Evolutionary conservation across 2,888 invertebrate genomes (phyloP).

Genomic region (Leptodirus hochenwartii): DNA sequence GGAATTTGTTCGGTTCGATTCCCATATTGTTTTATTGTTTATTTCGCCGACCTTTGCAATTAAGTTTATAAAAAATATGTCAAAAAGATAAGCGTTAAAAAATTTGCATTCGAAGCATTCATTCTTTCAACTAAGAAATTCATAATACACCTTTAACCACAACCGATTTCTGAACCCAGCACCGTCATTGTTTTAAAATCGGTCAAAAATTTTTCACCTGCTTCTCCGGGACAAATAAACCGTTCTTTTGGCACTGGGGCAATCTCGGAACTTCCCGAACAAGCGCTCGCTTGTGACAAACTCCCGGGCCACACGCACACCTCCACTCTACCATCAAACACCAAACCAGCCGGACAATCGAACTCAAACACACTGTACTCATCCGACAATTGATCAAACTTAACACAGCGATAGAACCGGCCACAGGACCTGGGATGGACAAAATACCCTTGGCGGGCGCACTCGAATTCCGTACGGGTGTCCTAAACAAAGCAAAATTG

Average conservation of each 20-base stretch:
- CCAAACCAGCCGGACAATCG: slow-evolving; percentile 59
- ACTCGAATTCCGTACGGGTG: slow-evolving; percentile 53
- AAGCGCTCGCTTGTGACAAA: slow-evolving; percentile 48
- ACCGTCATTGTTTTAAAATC: too few species aligned
- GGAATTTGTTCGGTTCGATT: too few species aligned
- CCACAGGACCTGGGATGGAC: slow-evolving; percentile 60
- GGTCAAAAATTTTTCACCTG: slow-evolving; percentile 34
- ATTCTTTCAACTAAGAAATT: too few species aligned
- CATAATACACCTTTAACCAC: too few species aligned
- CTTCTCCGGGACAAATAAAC: slow-evolving; percentile 47
- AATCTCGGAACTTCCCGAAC: slow-evolving; percentile 61
- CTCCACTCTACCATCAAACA: slow-evolving; percentile 57
- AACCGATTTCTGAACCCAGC: too few species aligned
- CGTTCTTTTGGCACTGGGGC: slow-evolving; percentile 49
- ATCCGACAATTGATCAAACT: slow-evolving; percentile 54
- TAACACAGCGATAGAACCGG: slow-evolving; percentile 64
- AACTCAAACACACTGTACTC: slow-evolving; percentile 67
- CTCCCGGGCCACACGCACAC: slow-evolving; percentile 71
- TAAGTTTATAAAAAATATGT: too few species aligned
- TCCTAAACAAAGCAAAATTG: slow-evolving; percentile 26
- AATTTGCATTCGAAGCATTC: too few species aligned
- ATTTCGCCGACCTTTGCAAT: too few species aligned
- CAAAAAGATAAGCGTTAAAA: too few species aligned
- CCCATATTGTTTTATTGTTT: too few species aligned
- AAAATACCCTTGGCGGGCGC: slow-evolving; percentile 60